Evolutionary conservation across 2,113 vertebrate genomes (phyloP).

Genomic region (Fulica atra): DNA sequence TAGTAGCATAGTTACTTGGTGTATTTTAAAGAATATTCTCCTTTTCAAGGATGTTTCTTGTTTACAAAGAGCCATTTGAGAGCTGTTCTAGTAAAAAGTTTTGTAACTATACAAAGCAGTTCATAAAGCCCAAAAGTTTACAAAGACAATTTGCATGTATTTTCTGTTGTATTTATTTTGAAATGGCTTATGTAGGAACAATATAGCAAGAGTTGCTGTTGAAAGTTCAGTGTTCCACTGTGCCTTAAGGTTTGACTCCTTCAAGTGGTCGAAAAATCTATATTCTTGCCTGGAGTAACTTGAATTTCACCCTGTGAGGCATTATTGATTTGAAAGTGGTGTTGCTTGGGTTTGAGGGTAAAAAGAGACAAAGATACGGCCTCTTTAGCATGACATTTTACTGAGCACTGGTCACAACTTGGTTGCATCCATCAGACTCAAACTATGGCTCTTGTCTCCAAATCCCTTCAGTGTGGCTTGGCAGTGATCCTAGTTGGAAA

Average conservation of each 20-base stretch:
- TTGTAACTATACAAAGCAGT: not conserved
- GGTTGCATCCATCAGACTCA: not conserved
- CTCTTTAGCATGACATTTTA: not conserved
- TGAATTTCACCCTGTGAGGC: not conserved
- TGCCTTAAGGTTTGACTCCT: not conserved
- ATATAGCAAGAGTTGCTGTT: not conserved
- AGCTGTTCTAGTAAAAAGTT: not conserved
- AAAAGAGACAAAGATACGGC: fast-evolving
- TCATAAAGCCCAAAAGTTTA: not conserved
- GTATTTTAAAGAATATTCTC: not conserved
- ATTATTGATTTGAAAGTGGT: not conserved
- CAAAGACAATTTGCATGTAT: not conserved
- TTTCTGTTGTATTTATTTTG: not conserved
- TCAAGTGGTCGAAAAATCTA: not conserved
- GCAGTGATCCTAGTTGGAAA: not conserved
- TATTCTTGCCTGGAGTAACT: not conserved
- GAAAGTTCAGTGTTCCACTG: not conserved
- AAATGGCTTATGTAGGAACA: not conserved
- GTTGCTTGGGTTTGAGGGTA: not conserved
- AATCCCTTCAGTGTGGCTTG: not conserved
- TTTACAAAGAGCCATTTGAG: not conserved
- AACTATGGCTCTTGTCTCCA: not conserved
- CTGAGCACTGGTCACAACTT: not conserved
- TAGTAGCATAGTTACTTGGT: not conserved
- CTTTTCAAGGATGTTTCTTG: not conserved